Conservation (phyloP, 2,888 invertebrate species). For the Pheosia tremula region DNA sequence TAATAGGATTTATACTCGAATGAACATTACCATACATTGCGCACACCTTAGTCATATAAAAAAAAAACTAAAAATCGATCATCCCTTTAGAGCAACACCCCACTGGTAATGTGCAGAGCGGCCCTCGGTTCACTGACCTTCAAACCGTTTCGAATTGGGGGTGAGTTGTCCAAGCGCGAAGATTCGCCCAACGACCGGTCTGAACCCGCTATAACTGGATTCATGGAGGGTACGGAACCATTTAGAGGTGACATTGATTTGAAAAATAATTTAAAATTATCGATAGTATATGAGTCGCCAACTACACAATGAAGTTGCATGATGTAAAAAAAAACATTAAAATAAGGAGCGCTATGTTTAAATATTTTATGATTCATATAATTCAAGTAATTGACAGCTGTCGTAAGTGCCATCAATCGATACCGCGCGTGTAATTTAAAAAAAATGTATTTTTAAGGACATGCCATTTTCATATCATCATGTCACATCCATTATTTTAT, state of each 20-base stretch:
- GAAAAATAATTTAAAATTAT: neutral
- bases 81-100: conserved; percentile 39
- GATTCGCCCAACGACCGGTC: conserved; percentile 40
- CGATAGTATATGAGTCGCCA: too few species aligned
- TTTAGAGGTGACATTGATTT: neutral
- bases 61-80: conserved; percentile 35
- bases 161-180: conserved; percentile 49
- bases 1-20: neutral
- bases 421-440: too few species aligned
- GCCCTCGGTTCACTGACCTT: conserved; percentile 53
- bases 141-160: conserved; percentile 38
- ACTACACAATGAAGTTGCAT: too few species aligned
- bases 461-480: too few species aligned
- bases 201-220: conserved; percentile 33
- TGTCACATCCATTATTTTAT: too few species aligned
- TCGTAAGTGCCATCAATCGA: too few species aligned
- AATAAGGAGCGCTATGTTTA: too few species aligned
- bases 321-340: too few species aligned
- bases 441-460: too few species aligned
- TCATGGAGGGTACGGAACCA: conserved; percentile 23
- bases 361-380: too few species aligned
- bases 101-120: conserved; percentile 32
- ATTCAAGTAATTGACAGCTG: too few species aligned
- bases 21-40: conserved; percentile 21
- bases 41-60: conserved; percentile 22